Evolutionary conservation across 2,888 invertebrate species (phyloP).

Genomic region (Calameuta filiformis): DNA sequence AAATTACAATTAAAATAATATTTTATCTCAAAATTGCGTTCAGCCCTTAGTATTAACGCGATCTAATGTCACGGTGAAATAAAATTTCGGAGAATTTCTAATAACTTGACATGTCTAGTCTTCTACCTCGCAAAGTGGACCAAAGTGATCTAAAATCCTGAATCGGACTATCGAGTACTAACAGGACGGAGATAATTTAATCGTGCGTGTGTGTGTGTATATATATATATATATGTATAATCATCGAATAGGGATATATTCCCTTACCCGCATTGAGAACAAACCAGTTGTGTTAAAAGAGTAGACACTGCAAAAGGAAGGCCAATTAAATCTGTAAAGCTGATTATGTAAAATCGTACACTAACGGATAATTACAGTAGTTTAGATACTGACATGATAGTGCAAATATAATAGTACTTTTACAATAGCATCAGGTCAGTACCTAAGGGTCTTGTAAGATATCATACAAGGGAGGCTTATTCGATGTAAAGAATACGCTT

Average conservation of each 20-base stretch:
- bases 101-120: too few species aligned
- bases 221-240: slow-evolving; percentile 20
- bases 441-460: slow-evolving; percentile 35
- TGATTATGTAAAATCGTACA: slow-evolving; percentile 48
- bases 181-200: too few species aligned
- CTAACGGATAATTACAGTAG: slow-evolving; percentile 36
- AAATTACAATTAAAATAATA: too few species aligned
- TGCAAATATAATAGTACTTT: slow-evolving; percentile 10
- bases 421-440: slow-evolving; percentile 33
- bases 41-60: too few species aligned
- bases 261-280: slow-evolving; percentile 35
- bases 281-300: slow-evolving; percentile 33
- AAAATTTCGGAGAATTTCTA: too few species aligned
- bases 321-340: slow-evolving; percentile 34
- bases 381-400: slow-evolving; percentile 39
- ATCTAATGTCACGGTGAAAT: too few species aligned
- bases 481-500: slow-evolving; percentile 30
- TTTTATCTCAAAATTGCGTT: too few species aligned
- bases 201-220: slow-evolving; percentile 8
- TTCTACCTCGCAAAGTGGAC: too few species aligned
- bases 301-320: slow-evolving; percentile 29
- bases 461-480: slow-evolving; percentile 17
- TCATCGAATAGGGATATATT: slow-evolving; percentile 8
- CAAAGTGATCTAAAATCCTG: too few species aligned
- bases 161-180: too few species aligned